Conservation (phyloP, 2,113 vertebrate genomes). For the Seriola aureovittata region DNA sequence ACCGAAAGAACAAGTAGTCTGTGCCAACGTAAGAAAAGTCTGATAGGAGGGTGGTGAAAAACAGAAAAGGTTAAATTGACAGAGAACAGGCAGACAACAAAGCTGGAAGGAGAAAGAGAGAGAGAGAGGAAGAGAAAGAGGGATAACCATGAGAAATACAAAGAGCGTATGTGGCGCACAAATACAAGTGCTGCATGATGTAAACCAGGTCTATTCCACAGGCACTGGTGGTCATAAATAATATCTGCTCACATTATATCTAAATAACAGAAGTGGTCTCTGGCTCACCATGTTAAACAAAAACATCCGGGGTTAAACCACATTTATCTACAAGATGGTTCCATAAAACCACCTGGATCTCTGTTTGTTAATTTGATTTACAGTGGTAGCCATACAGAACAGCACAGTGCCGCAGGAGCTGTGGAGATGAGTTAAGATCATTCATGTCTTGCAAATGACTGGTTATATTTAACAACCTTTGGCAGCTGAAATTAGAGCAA, state of each 20-base stretch:
- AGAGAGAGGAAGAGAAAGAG: slow-evolving; percentile 7
- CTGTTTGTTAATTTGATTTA: slow-evolving; percentile 52
- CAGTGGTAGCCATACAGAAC: neutral
- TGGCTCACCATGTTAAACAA: slow-evolving; percentile 62
- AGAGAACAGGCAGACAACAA: slow-evolving; percentile 42
- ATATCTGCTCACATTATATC: slow-evolving; percentile 63
- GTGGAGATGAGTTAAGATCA: neutral
- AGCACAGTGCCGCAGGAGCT: neutral
- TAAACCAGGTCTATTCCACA: slow-evolving; percentile 59
- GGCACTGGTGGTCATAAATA: slow-evolving; percentile 48
- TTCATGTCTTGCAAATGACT: neutral
- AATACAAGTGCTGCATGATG: slow-evolving; percentile 49
- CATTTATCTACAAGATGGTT: slow-evolving; percentile 54
- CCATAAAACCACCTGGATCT: slow-evolving; percentile 55
- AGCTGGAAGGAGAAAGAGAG: slow-evolving; percentile 2
- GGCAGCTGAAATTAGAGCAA: slow-evolving; percentile 20
- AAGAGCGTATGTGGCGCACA: slow-evolving; percentile 30
- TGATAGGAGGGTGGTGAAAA: slow-evolving; percentile 5
- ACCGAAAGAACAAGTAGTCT: slow-evolving; percentile 2
- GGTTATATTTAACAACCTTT: neutral
- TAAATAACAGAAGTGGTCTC: slow-evolving; percentile 67
- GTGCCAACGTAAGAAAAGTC: slow-evolving; percentile 1
- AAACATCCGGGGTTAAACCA: slow-evolving; percentile 66
- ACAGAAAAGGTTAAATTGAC: slow-evolving; percentile 18
- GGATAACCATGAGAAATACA: slow-evolving; percentile 38